Base-by-base conservation (phyloP, 2,888 invertebrate species). In the Escarpia spicata region DNA sequence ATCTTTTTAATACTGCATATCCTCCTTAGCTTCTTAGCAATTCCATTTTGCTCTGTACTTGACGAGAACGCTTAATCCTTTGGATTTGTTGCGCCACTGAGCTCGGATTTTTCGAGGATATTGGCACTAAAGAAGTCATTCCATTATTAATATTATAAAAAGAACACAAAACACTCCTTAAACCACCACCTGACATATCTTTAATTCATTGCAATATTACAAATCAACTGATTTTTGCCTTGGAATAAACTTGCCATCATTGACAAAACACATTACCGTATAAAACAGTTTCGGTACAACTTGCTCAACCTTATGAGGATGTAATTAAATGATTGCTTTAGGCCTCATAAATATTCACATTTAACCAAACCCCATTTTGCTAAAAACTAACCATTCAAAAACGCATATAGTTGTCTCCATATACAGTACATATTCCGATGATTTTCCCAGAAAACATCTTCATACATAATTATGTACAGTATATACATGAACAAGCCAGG, bases 381-480 rank as follows among this genome's bases (percentile, higher is more conserved):
- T 75, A 75, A 26, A 75, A 75, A 75, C 75, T 75, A 75, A 75
- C 75, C 26, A 26, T 75, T 75, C 75, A 75, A 75, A 75, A 75
- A 75, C 26, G 6, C 52, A 52, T 52, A 52, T 52, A 52, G 4
- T 12, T 52, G 52, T 52, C 52, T 75, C n/a, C 75, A 75, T 75
- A 75, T 75, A 75, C 75, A 75, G 75, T 75, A 75, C 75, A 75
- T 75, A 75, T 75, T 75, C 75, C 19, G 75, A 75, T 75, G 75
- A 75, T 75, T 75, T 75, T 75, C 75, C 75, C 75, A 75, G 75
- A 75, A 75, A 75, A 75, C 75, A 19, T 75, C 75, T 15, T 75
- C 75, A 75, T 75, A 75, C 75, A 75, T 75, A 75, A 75, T 75
- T 75, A 75, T 75, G 75, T 75, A 75, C 75, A 75, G 75, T 75